Base-by-base conservation (phyloP, 2,113 vertebrate species). In the Stegastes partitus region DNA sequence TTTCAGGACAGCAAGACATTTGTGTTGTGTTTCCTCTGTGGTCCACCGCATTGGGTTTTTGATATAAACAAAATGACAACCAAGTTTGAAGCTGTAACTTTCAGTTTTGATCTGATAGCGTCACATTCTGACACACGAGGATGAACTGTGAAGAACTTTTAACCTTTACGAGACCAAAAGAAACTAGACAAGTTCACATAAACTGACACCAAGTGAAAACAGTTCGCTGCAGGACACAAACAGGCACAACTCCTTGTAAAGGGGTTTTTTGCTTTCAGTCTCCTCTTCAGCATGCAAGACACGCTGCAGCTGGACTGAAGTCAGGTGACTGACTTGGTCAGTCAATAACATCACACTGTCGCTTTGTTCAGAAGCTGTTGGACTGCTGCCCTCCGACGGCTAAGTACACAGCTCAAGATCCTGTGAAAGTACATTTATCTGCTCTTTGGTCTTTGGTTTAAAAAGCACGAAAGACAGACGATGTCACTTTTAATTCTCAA, bases 231-330 rank as follows among this genome's bases (percentile, higher is more conserved):
- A 47, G 18, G 45, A 18, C 18, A 7, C 18, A 19, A 47, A 47
- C 45, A 47, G 18, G 14, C 5, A 47, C 15, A 47, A 47, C 6
- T 47, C 4, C 15, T 18, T 47, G 45, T 47, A 19, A 18, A 45
- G 14, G 25, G 26, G 50, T 2, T 28, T 44, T 50, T 50, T n/a
- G n/a, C 19, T n/a, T 11, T 66, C 54, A 58, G 12, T 45, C 49
- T 19, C 31, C 45, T 73, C 18, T 26, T 68, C 51, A 72, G 26
- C 28, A 80, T 34, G 68, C 45, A 62, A 83, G 59, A 62, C 73
- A 49, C 59, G 54, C 59, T 74, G 62, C 66, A 67, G 55, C 0
- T 61, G 19, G 39, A 37, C 10, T 44, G n/a, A 49, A 59, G 34
- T 82, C 74, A 78, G 37, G 39, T 74, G 58, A 74, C 47, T 25